Conservation (phyloP, 2,888 invertebrate species). For the Pterobdella sp. region DNA sequence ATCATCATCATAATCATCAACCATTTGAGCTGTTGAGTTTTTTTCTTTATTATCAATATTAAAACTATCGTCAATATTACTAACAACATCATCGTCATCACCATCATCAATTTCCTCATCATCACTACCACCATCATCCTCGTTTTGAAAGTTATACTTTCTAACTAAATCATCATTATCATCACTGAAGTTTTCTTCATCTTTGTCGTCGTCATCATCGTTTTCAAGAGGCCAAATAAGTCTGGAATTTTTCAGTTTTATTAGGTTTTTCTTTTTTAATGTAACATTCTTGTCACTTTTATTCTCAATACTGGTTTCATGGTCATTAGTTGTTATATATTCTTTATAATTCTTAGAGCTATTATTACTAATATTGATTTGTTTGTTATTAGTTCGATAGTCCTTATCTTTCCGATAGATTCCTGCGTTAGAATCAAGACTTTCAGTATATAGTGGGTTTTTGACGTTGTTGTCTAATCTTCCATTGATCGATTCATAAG, state of each 20-base stretch:
- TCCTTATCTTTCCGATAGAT: not conserved
- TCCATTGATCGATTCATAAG: no score
- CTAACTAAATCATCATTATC: not conserved
- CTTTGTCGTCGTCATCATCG: not conserved
- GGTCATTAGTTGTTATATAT: not conserved
- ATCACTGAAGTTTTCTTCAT: not conserved
- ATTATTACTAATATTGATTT: not conserved
- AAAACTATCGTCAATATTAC: not conserved
- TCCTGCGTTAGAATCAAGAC: not conserved
- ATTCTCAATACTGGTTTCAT: not conserved
- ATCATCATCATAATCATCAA: conserved; percentile 9
- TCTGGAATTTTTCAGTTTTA: not conserved
- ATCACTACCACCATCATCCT: conserved; percentile 14
- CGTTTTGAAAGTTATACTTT: not conserved
- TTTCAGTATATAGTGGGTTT: no score
- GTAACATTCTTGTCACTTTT: not conserved
- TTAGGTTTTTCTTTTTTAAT: not conserved
- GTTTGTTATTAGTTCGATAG: not conserved
- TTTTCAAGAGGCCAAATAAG: conserved; percentile 1
- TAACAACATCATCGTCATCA: conserved; percentile 1
- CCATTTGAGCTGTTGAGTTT: not conserved
- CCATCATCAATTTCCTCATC: conserved; percentile 22
- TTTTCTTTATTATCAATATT: not conserved
- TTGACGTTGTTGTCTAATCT: no score
- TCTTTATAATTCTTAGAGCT: not conserved